phyloP scores from a whole-genome alignment of 1,140 invertebrate species.

The Drosophila ercepeae region DNA sequence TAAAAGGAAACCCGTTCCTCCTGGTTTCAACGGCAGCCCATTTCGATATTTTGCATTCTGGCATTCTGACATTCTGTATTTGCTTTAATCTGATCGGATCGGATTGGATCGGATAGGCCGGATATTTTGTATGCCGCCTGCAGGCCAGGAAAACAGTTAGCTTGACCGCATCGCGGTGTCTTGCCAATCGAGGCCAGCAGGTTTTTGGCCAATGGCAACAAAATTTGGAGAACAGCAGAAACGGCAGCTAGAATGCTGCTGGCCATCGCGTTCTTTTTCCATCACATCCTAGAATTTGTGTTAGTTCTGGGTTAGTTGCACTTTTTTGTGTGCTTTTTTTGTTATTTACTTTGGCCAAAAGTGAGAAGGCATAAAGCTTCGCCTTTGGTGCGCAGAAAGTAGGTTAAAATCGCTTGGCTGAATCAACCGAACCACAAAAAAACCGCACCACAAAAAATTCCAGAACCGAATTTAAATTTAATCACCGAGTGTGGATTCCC shows the following conservation, averaged over 20 bases:
- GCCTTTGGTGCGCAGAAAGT: conserved; percentile 19
- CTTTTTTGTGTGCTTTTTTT: too few relatives aligned
- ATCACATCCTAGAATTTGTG: conserved; percentile 12
- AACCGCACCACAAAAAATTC: conserved; percentile 23
- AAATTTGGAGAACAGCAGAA: not conserved
- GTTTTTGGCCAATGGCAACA: conserved; percentile 36
- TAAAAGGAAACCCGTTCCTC: conserved; percentile 48
- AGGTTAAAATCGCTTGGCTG: conserved; percentile 28
- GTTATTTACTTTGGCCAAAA: conserved; percentile 23
- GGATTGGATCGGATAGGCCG: conserved; percentile 23
- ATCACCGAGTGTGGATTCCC: conserved; percentile 45
- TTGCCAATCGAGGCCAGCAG: conserved; percentile 66
- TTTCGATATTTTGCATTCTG: conserved; percentile 69
- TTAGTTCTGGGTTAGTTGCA: conserved; percentile 25
- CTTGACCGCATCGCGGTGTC: conserved; percentile 51
- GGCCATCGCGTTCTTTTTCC: conserved; percentile 19
- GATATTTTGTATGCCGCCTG: conserved; percentile 56
- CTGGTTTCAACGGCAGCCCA: conserved; percentile 42
- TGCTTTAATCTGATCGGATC: conserved; percentile 65
- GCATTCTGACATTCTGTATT: conserved; percentile 51
- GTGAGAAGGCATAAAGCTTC: conserved; percentile 3
- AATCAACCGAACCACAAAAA: conserved; percentile 4
- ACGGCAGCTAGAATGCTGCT: conserved; percentile 41
- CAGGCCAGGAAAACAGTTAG: conserved; percentile 68
- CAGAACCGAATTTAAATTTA: conserved; percentile 52